phyloP scores from a whole-genome alignment of 2,113 vertebrate species.

The Pyrgilauda ruficollis region DNA sequence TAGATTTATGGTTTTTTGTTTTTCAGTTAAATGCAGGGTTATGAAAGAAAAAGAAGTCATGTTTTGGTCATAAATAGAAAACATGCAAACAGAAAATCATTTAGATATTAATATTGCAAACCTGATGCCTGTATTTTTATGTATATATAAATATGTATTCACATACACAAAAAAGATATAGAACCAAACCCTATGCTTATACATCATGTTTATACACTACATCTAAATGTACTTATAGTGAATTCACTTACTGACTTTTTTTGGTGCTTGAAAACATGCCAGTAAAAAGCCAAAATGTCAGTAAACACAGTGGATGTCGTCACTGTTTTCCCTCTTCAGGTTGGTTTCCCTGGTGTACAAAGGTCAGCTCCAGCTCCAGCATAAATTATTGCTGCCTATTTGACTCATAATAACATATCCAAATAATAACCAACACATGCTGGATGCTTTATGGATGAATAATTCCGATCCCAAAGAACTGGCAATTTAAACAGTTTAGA shows the following conservation, averaged over 20 bases:
- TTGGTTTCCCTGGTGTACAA: constrained; percentile 62
- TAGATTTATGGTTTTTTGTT: constrained; percentile 10
- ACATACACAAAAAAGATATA: background rate
- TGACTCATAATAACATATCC: constrained; percentile 50
- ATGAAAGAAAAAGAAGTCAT: constrained; percentile 2
- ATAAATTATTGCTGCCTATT: constrained; percentile 59
- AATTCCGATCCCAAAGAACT: constrained; percentile 7
- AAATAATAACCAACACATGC: constrained; percentile 62
- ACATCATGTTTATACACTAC: background rate
- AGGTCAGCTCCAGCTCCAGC: constrained; percentile 54
- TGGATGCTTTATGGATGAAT: constrained; percentile 46
- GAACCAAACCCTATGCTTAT: background rate
- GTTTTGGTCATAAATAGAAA: constrained; percentile 20
- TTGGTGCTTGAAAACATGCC: constrained; percentile 28
- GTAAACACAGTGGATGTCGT: constrained; percentile 44
- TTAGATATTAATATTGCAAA: background rate
- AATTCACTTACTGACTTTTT: background rate
- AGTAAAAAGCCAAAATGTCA: constrained; percentile 56
- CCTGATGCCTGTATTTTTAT: background rate
- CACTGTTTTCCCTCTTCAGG: constrained; percentile 60
- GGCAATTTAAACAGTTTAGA: background rate
- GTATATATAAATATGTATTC: background rate
- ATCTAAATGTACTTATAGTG: background rate
- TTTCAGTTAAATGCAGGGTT: background rate
- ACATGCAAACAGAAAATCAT: background rate